phyloP scores from a whole-genome alignment of 1,140 invertebrate species.

The Temnothorax curvispinosus region DNA sequence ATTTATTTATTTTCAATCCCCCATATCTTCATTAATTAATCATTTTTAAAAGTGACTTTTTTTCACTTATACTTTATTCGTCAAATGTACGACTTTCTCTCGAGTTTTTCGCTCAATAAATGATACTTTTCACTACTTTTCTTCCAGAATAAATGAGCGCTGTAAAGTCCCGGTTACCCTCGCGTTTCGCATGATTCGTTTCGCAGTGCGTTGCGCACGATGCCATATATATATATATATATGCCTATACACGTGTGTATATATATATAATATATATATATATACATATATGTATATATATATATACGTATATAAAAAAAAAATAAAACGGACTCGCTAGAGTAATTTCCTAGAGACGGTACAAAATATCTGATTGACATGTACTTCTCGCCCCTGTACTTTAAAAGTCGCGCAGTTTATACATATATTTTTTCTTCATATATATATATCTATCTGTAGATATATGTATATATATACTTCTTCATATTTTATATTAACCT shows the following conservation, averaged over 20 bases:
- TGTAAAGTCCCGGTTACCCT: slow-evolving; percentile 13
- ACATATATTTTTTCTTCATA: slow-evolving; percentile 50
- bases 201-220: slow-evolving; percentile 4
- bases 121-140: background rate
- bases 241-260: slow-evolving; percentile 35
- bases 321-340: slow-evolving; percentile 64
- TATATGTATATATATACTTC: slow-evolving; percentile 67
- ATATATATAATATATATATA: background rate
- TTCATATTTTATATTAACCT: slow-evolving; percentile 67
- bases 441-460: slow-evolving; percentile 63
- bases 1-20: background rate
- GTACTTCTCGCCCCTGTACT: slow-evolving; percentile 56
- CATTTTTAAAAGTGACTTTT: background rate
- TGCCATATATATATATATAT: slow-evolving; percentile 23
- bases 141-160: background rate
- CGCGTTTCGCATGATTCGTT: slow-evolving; percentile 34
- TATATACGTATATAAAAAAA: slow-evolving; percentile 59
- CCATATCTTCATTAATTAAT: background rate
- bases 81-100: slow-evolving; percentile 25
- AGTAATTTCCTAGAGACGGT: slow-evolving; percentile 74
- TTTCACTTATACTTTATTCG: background rate
- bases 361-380: slow-evolving; percentile 81
- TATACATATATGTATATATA: slow-evolving; percentile 47
- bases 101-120: background rate
- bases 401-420: slow-evolving; percentile 50